Conservation (phyloP, 2,888 invertebrate genomes). For the Machimus atricapillus region DNA sequence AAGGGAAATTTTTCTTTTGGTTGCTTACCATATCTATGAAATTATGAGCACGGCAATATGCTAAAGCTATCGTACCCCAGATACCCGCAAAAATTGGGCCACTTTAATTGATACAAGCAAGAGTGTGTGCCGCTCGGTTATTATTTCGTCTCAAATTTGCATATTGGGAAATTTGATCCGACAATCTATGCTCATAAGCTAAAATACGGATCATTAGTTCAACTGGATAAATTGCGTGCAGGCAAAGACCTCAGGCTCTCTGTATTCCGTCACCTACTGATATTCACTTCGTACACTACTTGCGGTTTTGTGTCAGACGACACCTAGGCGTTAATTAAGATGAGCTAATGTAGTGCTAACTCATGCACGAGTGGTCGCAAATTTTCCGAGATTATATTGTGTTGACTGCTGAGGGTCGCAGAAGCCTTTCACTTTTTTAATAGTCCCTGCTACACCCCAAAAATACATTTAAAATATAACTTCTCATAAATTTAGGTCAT, state of each 20-base stretch:
- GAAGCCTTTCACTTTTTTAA: background rate
- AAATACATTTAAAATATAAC: background rate
- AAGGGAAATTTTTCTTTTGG: background rate
- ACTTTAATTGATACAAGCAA: background rate
- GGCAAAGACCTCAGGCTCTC: background rate
- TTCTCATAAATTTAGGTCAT: background rate
- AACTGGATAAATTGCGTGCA: background rate
- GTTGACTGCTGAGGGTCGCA: background rate
- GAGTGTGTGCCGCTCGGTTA: background rate
- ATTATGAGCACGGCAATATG: background rate
- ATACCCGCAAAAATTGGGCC: conserved; percentile 11
- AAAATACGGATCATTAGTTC: background rate
- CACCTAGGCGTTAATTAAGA: background rate
- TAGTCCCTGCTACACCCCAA: background rate
- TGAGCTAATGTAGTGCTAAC: background rate
- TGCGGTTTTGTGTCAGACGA: background rate
- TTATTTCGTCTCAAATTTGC: conserved; percentile 1
- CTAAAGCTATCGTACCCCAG: background rate
- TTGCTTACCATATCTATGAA: background rate
- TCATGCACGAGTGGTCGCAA: background rate
- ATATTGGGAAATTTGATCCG: conserved; percentile 8
- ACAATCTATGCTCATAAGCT: background rate
- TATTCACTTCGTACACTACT: background rate
- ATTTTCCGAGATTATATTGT: background rate
- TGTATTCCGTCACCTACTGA: background rate